Base-by-base conservation (phyloP, 2,888 invertebrate species). In the Nephrotoma appendiculata region DNA sequence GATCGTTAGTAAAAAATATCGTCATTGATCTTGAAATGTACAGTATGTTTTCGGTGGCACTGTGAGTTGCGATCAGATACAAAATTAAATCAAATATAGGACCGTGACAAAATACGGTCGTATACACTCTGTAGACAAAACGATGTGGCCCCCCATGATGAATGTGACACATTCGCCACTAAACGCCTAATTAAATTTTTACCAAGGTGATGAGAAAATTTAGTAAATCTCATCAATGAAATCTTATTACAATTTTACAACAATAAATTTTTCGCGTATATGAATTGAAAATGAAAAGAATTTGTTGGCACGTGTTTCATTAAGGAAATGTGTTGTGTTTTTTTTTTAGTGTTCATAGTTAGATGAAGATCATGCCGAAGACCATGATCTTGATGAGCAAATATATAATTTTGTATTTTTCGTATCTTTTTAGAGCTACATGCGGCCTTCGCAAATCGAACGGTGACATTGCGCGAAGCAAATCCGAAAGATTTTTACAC, bases 401-500 rank as follows among this genome's bases (percentile, higher is more conserved):
- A 52, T 15, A 31, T 3, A 31, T 52, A 52, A 52, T 4, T 15
- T 52, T 52, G 0, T 12, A 12, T 71, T n/a, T 86, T 85, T 71
- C 86, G 0, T 85, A 3, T 71, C 12, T 41, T 93, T 94, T 31
- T 94, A 96, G 96, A 96, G 92, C 92, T 96, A 90, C 96, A 96
- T 90, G 94, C 96, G 42, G 95, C 96, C 88, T 98, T 98, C 91
- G 96, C 96, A 12, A 94, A 94, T 89, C 93, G 96, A 90, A 95
- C 97, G 92, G 96, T 98, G 88, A 92, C 93, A 87, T 94, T 98
- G 91, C 94, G 95, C 88, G 95, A 95, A 88, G 93, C 94, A 87
- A 96, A 97, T 92, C 96, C 97, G 89, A 95, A 96, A 90, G 95
- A 96, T 88, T 93, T 94, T 89, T 98, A 96, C 90, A 95, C 96